These are phyloP conservation scores for Ecliptopera silaceata DNA, from an alignment of 2,888 invertebrate species.

Conservation along the genomic window DNA sequence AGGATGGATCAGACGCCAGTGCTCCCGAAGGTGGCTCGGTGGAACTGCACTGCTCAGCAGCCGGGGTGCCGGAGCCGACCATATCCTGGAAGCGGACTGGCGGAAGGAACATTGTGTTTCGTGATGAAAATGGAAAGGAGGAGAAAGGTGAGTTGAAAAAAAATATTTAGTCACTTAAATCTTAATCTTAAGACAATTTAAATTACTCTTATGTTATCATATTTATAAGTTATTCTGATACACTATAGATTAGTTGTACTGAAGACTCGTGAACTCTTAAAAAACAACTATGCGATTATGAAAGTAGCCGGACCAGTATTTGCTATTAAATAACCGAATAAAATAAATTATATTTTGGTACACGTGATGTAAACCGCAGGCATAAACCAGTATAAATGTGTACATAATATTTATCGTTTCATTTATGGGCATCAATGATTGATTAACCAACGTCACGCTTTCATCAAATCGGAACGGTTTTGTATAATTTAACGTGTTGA, in stretches of 20 bases:
- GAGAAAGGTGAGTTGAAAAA: conserved; percentile 81
- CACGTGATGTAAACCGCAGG: too few relatives aligned
- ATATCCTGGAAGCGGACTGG: conserved; percentile 92
- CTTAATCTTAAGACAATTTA: too few relatives aligned
- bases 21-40: conserved; percentile 91
- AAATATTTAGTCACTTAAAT: conserved; percentile 19
- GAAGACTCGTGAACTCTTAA: too few relatives aligned
- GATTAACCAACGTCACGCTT: conserved; percentile 35
- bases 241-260: too few relatives aligned
- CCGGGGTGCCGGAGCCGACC: conserved; percentile 90
- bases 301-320: too few relatives aligned
- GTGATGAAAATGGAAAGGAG: conserved; percentile 86
- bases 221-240: too few relatives aligned
- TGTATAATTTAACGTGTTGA: conserved; percentile 9
- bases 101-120: conserved; percentile 88
- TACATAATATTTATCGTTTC: conserved; percentile 28
- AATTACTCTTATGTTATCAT: too few relatives aligned
- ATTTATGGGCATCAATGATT: conserved; percentile 42
- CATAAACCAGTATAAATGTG: too few relatives aligned
- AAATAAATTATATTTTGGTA: too few relatives aligned
- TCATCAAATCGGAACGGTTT: conserved; percentile 15
- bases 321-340: too few relatives aligned
- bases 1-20: conserved; percentile 84
- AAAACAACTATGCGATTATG: too few relatives aligned
- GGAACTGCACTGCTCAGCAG: conserved; percentile 89